phyloP scores from a whole-genome alignment of 2,797 vertebrate genomes.

The Alfaro cultratus region DNA sequence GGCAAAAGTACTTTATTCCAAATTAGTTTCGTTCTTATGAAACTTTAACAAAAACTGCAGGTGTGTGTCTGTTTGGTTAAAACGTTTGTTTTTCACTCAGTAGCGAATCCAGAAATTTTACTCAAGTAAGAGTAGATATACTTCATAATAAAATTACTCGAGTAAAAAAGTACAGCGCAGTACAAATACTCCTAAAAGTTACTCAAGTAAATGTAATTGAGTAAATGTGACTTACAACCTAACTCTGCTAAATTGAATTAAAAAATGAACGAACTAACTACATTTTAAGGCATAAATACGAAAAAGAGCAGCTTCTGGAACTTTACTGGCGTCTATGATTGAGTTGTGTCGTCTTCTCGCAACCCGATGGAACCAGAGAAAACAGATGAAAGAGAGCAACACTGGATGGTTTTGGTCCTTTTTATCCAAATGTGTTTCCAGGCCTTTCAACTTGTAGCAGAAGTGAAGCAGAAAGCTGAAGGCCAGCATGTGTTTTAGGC shows the following conservation, averaged over 20 bases:
- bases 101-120: too few relatives aligned
- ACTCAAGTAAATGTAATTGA: too few relatives aligned
- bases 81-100: too few relatives aligned
- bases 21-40: too few relatives aligned
- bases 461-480: constrained; percentile 55
- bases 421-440: constrained; percentile 55
- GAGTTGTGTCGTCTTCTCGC: constrained; percentile 51
- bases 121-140: too few relatives aligned
- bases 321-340: constrained; percentile 49
- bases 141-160: too few relatives aligned
- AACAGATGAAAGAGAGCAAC: constrained; percentile 29
- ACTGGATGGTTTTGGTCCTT: constrained; percentile 43
- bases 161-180: too few relatives aligned
- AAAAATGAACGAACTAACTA: not conserved
- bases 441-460: constrained; percentile 64
- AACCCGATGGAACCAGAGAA: constrained; percentile 29
- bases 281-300: not conserved
- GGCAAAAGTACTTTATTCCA: too few relatives aligned
- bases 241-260: not conserved
- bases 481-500: constrained; percentile 79
- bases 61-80: too few relatives aligned
- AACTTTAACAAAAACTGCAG: too few relatives aligned
- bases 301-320: not conserved
- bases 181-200: too few relatives aligned
- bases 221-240: too few relatives aligned